phyloP scores from a whole-genome alignment of 2,888 invertebrate species.

The Teleiodes luculella region DNA sequence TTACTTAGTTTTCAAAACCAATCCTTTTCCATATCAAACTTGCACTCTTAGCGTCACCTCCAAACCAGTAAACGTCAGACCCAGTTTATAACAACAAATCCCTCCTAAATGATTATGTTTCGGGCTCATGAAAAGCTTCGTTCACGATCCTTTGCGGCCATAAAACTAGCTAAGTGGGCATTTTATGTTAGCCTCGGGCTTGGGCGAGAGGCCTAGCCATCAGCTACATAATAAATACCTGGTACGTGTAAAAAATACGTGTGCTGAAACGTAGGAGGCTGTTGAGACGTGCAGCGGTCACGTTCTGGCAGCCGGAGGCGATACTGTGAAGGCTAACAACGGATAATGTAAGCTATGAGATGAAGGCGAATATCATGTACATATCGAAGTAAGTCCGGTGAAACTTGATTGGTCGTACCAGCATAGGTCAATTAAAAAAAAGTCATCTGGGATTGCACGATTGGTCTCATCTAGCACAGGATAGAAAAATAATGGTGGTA shows the following conservation, averaged over 20 bases:
- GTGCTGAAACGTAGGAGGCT: slow-evolving; percentile 24
- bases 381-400: not conserved
- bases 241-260: slow-evolving; percentile 14
- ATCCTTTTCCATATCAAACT: too few species aligned
- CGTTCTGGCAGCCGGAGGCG: slow-evolving; percentile 38
- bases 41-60: not conserved
- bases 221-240: slow-evolving; percentile 10
- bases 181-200: slow-evolving; percentile 1
- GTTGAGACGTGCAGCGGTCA: slow-evolving; percentile 33
- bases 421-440: too few species aligned
- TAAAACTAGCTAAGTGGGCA: slow-evolving; percentile 8
- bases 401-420: too few species aligned
- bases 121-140: not conserved
- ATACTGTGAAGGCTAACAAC: slow-evolving; percentile 38
- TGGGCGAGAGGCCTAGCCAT: slow-evolving; percentile 4
- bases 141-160: not conserved
- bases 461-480: too few species aligned
- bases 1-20: too few species aligned
- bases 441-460: too few species aligned
- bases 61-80: not conserved
- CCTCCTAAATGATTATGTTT: slow-evolving; percentile 3
- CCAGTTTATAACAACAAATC: slow-evolving; percentile 2
- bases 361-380: slow-evolving; percentile 4
- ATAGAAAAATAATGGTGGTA: too few species aligned
- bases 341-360: slow-evolving; percentile 20